Percentiles rank a stretch among this genome's conserved stretches.
Evolutionary conservation across 1,140 invertebrate species (phyloP).

Genomic region (Aphaenogaster rudis): DNA sequence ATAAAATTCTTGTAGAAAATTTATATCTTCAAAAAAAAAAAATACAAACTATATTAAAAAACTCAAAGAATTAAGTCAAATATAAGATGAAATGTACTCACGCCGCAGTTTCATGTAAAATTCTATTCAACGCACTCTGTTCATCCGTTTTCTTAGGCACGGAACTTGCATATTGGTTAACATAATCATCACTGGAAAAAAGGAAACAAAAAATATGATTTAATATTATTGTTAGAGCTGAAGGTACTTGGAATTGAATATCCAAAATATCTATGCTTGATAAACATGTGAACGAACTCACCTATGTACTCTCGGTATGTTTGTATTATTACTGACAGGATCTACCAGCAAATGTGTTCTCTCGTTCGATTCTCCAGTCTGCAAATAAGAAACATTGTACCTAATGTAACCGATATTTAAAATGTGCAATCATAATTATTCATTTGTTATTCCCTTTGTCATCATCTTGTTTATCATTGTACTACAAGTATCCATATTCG

Average conservation of each 20-base stretch:
- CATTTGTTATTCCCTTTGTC: not conserved
- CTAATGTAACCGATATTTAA: not conserved
- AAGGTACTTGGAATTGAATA: not conserved
- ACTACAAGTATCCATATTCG: not conserved
- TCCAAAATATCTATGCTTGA: conserved; percentile 16
- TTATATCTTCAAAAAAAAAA: not conserved
- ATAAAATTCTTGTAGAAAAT: not conserved
- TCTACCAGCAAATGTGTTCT: conserved; percentile 90
- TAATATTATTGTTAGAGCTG: not conserved
- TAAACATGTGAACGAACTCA: conserved; percentile 72
- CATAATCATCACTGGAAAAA: conserved; percentile 89
- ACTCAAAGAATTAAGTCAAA: not conserved
- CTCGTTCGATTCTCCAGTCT: conserved; percentile 90
- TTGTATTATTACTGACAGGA: conserved; percentile 90
- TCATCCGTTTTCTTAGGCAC: conserved; percentile 94
- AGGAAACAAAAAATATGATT: conserved; percentile 51
- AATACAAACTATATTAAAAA: not conserved
- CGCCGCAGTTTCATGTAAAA: conserved; percentile 95
- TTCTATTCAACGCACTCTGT: conserved; percentile 94
- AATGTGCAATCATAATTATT: not conserved
- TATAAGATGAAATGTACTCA: conserved; percentile 86
- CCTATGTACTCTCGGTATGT: conserved; percentile 89
- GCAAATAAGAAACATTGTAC: conserved; percentile 68
- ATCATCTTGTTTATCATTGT: not conserved
- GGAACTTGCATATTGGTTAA: conserved; percentile 89